These are phyloP conservation scores for Myiothlypis chrysogaster DNA, from an alignment of 2,797 vertebrate genomes.

Conservation along the genomic window DNA sequence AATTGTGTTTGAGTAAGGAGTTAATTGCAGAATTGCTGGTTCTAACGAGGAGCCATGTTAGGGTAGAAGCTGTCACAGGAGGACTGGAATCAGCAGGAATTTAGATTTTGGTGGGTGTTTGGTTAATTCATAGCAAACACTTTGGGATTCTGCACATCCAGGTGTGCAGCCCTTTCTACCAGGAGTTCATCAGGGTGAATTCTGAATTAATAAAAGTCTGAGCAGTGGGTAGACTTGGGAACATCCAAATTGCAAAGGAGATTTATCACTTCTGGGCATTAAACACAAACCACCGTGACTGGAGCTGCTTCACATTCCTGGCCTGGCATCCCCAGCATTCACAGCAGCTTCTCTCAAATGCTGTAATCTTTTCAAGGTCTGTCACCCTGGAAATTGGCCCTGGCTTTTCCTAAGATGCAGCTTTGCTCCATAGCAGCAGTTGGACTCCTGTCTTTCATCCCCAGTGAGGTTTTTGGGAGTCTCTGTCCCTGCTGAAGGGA, in stretches of 20 bases:
- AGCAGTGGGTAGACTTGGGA: neutral
- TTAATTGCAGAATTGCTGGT: slow-evolving; percentile 7
- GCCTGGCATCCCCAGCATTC: neutral
- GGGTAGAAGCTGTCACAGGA: neutral
- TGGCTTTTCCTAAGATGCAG: neutral
- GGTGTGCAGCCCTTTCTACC: neutral
- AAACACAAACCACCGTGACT: neutral
- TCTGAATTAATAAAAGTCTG: neutral
- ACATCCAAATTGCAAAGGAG: neutral
- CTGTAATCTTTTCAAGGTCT: neutral
- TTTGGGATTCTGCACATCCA: neutral
- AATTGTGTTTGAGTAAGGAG: neutral
- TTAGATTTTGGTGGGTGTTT: neutral
- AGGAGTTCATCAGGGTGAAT: neutral
- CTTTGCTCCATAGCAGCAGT: neutral
- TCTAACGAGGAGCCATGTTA: neutral
- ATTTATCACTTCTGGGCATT: neutral
- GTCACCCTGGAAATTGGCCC: neutral
- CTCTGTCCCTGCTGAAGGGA: neutral
- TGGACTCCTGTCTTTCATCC: neutral
- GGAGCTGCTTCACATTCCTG: neutral
- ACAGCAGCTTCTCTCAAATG: neutral
- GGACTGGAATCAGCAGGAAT: neutral
- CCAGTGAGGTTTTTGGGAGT: rapidly evolving
- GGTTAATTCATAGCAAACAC: rapidly evolving